Percentiles rank a stretch among this genome's conserved stretches.
phyloP scores from a whole-genome alignment of 92 coral and sea anemone species.

The Micromussa lordhowensis region DNA sequence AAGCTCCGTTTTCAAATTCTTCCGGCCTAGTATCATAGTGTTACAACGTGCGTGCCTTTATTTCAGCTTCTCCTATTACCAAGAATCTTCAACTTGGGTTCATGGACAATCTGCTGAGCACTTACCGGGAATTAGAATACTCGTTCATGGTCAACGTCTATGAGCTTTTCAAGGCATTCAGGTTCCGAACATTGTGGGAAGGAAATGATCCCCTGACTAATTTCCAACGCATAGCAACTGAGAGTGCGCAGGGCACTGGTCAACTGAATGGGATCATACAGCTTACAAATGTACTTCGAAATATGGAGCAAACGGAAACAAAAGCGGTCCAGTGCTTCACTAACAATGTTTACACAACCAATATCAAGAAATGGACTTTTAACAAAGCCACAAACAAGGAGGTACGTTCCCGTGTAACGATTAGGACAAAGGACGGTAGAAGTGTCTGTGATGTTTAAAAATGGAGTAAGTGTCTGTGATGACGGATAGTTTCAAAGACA shows the following conservation, averaged over 20 bases:
- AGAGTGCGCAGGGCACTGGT: neutral
- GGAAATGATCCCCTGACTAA: constrained; percentile 1
- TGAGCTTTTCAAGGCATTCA: constrained; percentile 3
- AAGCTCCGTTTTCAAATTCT: too few relatives aligned
- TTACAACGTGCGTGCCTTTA: too few relatives aligned
- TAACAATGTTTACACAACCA: constrained; percentile 1
- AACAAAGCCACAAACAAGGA: neutral
- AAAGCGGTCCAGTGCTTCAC: constrained; percentile 23
- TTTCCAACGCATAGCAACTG: constrained; percentile 4
- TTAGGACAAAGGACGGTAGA: neutral
- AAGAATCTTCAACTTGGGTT: neutral
- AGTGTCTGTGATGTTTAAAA: too few relatives aligned
- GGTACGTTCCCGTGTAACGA: neutral
- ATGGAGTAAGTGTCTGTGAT: too few relatives aligned
- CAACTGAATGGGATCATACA: neutral
- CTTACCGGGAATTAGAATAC: neutral
- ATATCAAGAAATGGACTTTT: constrained; percentile 7
- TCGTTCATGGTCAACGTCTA: constrained; percentile 1
- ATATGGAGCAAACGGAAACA: neutral
- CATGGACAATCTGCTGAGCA: constrained; percentile 2
- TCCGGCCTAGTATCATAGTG: too few relatives aligned
- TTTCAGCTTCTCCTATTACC: neutral
- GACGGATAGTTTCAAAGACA: too few relatives aligned
- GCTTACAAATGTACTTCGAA: neutral
- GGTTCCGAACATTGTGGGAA: constrained; percentile 18